These are phyloP conservation scores for Calameuta filiformis DNA, from an alignment of 2,888 invertebrate genomes.

Conservation along the genomic window DNA sequence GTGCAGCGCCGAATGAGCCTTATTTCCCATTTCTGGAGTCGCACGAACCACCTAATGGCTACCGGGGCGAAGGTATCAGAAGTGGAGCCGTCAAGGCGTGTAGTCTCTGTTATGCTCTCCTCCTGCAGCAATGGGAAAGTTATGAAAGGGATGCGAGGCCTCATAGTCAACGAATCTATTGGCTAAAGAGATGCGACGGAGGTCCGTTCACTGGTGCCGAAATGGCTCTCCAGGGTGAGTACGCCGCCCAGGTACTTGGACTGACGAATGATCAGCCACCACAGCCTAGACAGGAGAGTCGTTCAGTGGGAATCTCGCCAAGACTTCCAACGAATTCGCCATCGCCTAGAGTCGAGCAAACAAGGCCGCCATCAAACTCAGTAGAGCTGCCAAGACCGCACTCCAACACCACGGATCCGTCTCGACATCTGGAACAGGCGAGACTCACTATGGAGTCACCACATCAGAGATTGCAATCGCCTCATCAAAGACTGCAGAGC, in stretches of 20 bases:
- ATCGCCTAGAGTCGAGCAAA: constrained; percentile 54
- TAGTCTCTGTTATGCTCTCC: constrained; percentile 85
- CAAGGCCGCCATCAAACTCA: constrained; percentile 57
- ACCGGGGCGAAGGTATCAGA: constrained; percentile 67
- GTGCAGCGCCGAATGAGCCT: constrained; percentile 77
- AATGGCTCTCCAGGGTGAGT: constrained; percentile 90
- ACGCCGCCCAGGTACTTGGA: constrained; percentile 89
- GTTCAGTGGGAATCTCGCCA: constrained; percentile 56
- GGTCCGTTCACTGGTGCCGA: constrained; percentile 91
- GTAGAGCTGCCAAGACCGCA: constrained; percentile 56
- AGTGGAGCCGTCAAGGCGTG: constrained; percentile 77
- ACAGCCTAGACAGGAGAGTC: constrained; percentile 45
- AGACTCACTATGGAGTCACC: constrained; percentile 60
- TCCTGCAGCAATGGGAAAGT: constrained; percentile 92
- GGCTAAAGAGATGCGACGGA: constrained; percentile 92
- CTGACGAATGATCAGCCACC: constrained; percentile 71
- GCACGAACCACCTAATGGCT: constrained; percentile 87
- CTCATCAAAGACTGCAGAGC: constrained; percentile 59
- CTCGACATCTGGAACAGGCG: constrained; percentile 57
- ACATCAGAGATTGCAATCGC: constrained; percentile 58
- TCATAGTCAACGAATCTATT: constrained; percentile 88
- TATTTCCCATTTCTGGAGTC: constrained; percentile 93
- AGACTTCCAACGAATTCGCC: constrained; percentile 56
- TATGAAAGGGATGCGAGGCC: constrained; percentile 89
- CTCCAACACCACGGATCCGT: constrained; percentile 50